A percentile compares a stretch with the other conserved stretches of the same genome.
Conservation (phyloP, 2,113 vertebrate species). For the Anguilla rostrata region DNA sequence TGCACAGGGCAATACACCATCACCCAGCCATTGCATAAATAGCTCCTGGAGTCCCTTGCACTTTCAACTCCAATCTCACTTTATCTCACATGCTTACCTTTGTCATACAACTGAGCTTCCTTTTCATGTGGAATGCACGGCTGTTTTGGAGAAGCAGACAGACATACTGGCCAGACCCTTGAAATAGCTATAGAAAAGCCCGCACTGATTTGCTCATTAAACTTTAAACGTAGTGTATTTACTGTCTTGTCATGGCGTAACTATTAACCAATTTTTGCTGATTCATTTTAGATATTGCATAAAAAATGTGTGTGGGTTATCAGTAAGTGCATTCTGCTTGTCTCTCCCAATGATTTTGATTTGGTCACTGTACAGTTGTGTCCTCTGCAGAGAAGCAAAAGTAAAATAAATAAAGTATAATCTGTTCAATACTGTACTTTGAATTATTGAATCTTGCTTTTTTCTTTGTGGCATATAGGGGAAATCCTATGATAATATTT, state of each 20-base stretch:
- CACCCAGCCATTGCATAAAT: background rate
- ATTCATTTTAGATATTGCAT: background rate
- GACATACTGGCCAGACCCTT: background rate
- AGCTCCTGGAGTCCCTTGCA: background rate
- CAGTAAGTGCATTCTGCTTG: background rate
- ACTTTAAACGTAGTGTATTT: no score
- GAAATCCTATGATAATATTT: slow-evolving; percentile 8
- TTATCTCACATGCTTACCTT: background rate
- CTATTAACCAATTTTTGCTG: background rate
- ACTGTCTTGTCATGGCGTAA: background rate
- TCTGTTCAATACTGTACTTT: slow-evolving; percentile 27
- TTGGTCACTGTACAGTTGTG: background rate
- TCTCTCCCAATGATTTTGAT: background rate
- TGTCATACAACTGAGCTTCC: background rate
- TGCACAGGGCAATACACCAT: background rate
- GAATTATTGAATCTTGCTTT: slow-evolving; percentile 22
- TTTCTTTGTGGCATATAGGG: slow-evolving; percentile 21
- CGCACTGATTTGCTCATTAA: background rate
- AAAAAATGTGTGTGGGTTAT: background rate
- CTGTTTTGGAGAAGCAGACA: background rate
- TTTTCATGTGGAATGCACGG: background rate
- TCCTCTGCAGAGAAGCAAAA: background rate
- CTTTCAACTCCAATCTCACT: background rate
- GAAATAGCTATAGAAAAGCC: background rate
- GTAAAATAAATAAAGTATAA: slow-evolving; percentile 27